Evolutionary conservation across 2,888 invertebrate species (phyloP), one percentile per base, ranked within the genome.

Genomic region (Limnephilus rhombicus): DNA sequence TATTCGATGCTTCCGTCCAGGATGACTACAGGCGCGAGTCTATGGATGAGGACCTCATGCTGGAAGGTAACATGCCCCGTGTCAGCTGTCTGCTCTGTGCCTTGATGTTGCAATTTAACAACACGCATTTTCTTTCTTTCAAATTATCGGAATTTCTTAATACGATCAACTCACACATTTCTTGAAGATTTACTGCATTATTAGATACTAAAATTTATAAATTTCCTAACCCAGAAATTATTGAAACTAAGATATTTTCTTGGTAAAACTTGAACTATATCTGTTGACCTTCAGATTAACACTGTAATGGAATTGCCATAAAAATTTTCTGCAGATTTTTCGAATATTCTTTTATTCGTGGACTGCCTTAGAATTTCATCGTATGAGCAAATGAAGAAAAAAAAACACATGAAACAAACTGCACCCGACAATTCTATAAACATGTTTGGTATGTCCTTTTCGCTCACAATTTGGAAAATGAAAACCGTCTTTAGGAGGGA

Each of bases 1-100:
- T 95, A 92, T 94, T 95, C 37, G 94, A 94, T 41, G 49, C 87
- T 7, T 37, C 86, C 18, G 37, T 45, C 34, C 80, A 29, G 85
- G 29, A 80, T 37, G 85, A 91, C 49, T 86, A 34, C 90, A 80
- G 85, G 49, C 80, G 89, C 13, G 91, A 91, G 92, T 91, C 94
- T 91, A 86, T 94, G 90, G 94, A 94, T 86, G 94, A 94, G 82
- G 94, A 94, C 45, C 94, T 94, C 86, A 94, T 94, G 91, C 93
- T 94, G 93, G 94, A 94, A 94, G 94, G 94, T 94, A 92, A 92
- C 88, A 0, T 49, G 68, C 80, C 80, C 87, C 87, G 49, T 68
- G 68, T 68, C 68, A 24, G 68, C 24, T n/a, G 68, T 68, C 68
- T 18, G 24, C 68, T 4, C 37, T 81, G 13, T 18, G 24, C 68